Evolutionary conservation across 1,140 invertebrate species (phyloP).

Genomic region (Dreissena rostriformis): DNA sequence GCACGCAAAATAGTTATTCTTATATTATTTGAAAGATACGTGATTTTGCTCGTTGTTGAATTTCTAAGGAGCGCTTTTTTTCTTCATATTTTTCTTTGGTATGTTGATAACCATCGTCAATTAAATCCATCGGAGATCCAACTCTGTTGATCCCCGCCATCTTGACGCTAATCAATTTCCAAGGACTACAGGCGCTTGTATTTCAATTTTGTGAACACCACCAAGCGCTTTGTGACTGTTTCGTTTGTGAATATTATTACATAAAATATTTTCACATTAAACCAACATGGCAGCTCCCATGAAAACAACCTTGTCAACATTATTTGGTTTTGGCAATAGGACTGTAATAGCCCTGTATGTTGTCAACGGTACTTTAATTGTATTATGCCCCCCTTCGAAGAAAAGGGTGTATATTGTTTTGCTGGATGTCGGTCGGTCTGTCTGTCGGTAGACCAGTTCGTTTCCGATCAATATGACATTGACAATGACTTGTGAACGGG

Average conservation of each 20-base stretch:
- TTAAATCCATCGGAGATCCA: conserved; percentile 76
- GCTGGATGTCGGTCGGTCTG: no score
- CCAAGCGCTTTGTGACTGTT: neutral
- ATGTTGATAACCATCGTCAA: conserved; percentile 73
- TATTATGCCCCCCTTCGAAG: no score
- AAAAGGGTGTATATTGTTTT: no score
- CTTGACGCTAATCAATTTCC: conserved; percentile 51
- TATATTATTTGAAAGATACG: conserved; percentile 79
- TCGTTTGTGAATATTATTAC: neutral
- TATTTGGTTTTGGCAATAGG: no score
- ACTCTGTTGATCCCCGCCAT: conserved; percentile 77
- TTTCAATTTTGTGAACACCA: neutral
- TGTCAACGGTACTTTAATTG: no score
- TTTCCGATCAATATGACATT: no score
- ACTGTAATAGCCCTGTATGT: no score
- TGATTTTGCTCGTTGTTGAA: conserved; percentile 72
- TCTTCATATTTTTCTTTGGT: conserved; percentile 64
- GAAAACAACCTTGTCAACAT: neutral
- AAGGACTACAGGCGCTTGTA: neutral
- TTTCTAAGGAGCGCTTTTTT: conserved; percentile 66
- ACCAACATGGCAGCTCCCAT: neutral
- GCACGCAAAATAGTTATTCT: neutral
- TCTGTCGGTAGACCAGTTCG: no score
- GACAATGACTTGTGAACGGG: no score
- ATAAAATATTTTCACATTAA: neutral